Conservation (phyloP, 2,113 vertebrate species). For the Colistium nudipinnis region DNA sequence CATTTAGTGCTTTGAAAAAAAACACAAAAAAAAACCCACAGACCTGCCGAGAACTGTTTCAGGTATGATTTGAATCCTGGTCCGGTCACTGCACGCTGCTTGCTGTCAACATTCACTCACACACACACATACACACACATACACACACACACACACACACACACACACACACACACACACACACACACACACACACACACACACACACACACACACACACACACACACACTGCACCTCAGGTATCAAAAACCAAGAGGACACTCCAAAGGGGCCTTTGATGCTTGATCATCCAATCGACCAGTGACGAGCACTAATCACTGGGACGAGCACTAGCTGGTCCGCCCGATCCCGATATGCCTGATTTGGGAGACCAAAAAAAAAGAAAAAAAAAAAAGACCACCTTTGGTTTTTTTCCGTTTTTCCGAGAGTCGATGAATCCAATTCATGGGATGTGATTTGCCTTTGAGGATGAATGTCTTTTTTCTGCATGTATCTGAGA, state of each 20-base stretch:
- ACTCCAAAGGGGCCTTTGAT: slow-evolving; percentile 72
- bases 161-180: too few relatives aligned
- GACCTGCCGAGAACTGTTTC: background rate
- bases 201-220: too few relatives aligned
- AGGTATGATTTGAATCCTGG: background rate
- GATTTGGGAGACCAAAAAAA: slow-evolving; percentile 74
- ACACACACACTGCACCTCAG: slow-evolving; percentile 62
- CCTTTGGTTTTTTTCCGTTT: slow-evolving; percentile 43
- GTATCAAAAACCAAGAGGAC: slow-evolving; percentile 64
- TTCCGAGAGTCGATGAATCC: slow-evolving; percentile 48
- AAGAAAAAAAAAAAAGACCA: slow-evolving; percentile 55
- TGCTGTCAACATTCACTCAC: slow-evolving; percentile 39
- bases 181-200: too few relatives aligned
- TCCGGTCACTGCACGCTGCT: slow-evolving; percentile 26
- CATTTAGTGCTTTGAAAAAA: background rate
- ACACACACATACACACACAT: too few relatives aligned
- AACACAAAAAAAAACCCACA: too few relatives aligned
- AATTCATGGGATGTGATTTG: slow-evolving; percentile 53
- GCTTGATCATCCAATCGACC: slow-evolving; percentile 51
- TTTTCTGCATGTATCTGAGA: slow-evolving; percentile 61
- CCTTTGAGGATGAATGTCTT: slow-evolving; percentile 65
- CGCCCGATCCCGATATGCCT: slow-evolving; percentile 62
- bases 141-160: too few relatives aligned
- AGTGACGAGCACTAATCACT: slow-evolving; percentile 38
- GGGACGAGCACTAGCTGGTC: slow-evolving; percentile 54